Conservation (phyloP, 2,888 invertebrate species). For the Spodoptera exigua region DNA sequence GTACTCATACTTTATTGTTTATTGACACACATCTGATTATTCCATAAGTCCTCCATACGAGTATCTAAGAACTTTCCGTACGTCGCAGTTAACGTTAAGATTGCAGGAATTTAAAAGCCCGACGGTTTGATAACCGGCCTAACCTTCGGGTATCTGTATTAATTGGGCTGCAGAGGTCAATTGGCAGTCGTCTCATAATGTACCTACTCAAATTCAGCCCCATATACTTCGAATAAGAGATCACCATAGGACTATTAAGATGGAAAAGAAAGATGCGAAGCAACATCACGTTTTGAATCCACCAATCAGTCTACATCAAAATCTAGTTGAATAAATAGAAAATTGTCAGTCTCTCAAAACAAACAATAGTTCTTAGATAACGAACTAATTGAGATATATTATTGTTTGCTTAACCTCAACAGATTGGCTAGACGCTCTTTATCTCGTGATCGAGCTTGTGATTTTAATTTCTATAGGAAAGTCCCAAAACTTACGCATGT, state of each 20-base stretch:
- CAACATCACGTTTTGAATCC: no score
- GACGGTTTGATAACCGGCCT: conserved; percentile 26
- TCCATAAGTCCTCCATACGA: no score
- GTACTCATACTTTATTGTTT: no score
- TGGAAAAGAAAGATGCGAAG: background rate
- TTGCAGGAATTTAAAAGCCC: conserved; percentile 16
- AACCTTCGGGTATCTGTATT: conserved; percentile 41
- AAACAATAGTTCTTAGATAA: conserved; percentile 19
- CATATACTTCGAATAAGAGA: conserved; percentile 25
- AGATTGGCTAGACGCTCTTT: background rate
- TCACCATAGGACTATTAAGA: conserved; percentile 3
- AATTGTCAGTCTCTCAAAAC: conserved; percentile 11
- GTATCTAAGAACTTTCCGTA: no score
- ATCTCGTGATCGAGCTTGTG: conserved; percentile 14
- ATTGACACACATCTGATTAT: no score
- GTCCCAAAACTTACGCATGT: no score
- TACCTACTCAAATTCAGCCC: conserved; percentile 15
- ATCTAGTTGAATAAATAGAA: no score
- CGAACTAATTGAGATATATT: conserved; percentile 5
- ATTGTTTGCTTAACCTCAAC: conserved; percentile 17
- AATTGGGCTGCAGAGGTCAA: conserved; percentile 28
- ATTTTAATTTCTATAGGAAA: background rate
- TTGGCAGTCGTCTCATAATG: conserved; percentile 10
- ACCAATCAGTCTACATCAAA: no score
- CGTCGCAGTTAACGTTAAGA: background rate